Percentiles rank a stretch among this genome's conserved stretches.
Evolutionary conservation across 1,140 invertebrate species (phyloP).

Genomic region (Matsumurasca onukii): DNA sequence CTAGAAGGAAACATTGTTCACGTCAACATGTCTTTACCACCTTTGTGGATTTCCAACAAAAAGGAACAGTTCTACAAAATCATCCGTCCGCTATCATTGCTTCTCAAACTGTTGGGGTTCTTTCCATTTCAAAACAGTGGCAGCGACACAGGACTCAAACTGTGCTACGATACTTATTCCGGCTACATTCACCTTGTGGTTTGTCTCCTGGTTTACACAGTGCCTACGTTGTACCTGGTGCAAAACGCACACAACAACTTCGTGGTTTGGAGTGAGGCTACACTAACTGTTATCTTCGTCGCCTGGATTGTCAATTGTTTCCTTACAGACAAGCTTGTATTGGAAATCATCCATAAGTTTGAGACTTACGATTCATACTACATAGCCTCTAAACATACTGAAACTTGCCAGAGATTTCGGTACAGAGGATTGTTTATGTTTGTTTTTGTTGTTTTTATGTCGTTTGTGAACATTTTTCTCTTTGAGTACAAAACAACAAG

Average conservation of each 20-base stretch:
- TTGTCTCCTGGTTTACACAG: background rate
- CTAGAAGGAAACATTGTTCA: background rate
- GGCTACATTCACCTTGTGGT: background rate
- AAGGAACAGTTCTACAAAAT: constrained; percentile 22
- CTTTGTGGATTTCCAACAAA: background rate
- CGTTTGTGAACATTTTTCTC: background rate
- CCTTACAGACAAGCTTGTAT: background rate
- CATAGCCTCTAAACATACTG: background rate
- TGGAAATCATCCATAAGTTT: constrained; percentile 6
- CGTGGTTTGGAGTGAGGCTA: background rate
- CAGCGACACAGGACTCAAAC: background rate
- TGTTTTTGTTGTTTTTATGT: background rate
- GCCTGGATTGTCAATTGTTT: background rate
- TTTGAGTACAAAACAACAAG: background rate
- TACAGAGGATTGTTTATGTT: constrained; percentile 7
- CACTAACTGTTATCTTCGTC: background rate
- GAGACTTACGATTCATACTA: background rate
- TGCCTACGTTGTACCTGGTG: background rate
- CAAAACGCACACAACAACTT: background rate
- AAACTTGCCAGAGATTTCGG: background rate
- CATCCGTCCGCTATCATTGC: background rate
- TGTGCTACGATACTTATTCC: background rate
- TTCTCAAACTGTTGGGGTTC: constrained; percentile 9
- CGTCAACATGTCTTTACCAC: background rate
- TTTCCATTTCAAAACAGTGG: constrained; percentile 13